Base-by-base conservation (phyloP, 2,888 invertebrate genomes). In the Cryptus viduatorius region DNA sequence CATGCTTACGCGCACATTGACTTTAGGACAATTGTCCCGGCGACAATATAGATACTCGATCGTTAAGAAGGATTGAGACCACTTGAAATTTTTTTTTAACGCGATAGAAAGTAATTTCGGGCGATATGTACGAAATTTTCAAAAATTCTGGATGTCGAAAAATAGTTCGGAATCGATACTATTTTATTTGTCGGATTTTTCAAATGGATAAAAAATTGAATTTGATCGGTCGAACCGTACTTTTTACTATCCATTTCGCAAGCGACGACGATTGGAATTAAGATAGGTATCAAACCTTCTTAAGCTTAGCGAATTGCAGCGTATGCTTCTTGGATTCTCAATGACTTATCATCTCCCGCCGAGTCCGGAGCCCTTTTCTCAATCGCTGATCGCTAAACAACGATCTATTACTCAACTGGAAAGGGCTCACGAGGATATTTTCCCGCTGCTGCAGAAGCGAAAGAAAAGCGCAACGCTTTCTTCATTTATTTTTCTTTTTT, bases 381-480 rank as follows among this genome's bases (percentile, higher is more conserved):
- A 42, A 65, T 65, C 37, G 50, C 19, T 50, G 37, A 46, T 14
- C 19, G 19, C 4, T 37, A 37, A n/a, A 8, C 24, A 65, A 64
- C 61, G 29, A 8, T 10, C 19, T n/a, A 2, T 16, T 61, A 29
- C 10, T 37, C 12, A 42, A 59, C 65, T 14, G 48, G 24, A 61
- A 31, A 73, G 19, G 46, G 19, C 31, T 48, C 56, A 19, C 71
- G 64, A 24, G 19, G 24, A 72, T 72, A 82, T 71, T 82, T 82
- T 82, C 77, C 72, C 82, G 76, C 82, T 65, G 82, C 76, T n/a
- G 77, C 59, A 65, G 46, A 77, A 77, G 77, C 77, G 56, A 67
- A 67, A 53, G 64, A 48, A 75, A 59, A 16, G 59, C 59, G 73
- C 50, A 14, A 10, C 19, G 56, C 65, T 50, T 50, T 65, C 71